A percentile compares a stretch with the other conserved stretches of the same genome.
These are phyloP conservation scores for Centropus unirufus DNA, from an alignment of 2,113 vertebrate species.

Conservation along the genomic window DNA sequence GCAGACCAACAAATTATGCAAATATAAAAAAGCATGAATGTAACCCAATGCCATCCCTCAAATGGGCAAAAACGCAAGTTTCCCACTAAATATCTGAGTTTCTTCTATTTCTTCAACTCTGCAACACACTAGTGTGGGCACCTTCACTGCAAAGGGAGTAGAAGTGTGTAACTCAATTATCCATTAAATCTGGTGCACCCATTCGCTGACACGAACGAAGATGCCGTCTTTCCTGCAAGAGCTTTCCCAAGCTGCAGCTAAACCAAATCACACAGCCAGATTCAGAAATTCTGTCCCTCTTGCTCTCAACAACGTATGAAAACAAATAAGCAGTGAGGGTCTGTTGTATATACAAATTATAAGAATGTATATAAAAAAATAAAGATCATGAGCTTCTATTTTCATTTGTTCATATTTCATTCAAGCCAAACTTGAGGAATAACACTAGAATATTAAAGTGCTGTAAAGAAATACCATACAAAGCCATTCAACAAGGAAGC, in stretches of 20 bases:
- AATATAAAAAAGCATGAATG: not conserved
- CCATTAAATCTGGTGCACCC: not conserved
- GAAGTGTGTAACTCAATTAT: not conserved
- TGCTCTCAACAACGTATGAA: not conserved
- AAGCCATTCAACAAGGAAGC: constrained; percentile 12
- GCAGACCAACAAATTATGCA: not conserved
- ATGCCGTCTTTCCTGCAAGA: not conserved
- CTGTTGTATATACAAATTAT: not conserved
- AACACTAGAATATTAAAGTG: not conserved
- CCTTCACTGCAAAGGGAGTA: not conserved
- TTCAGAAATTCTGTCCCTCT: not conserved
- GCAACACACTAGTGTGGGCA: not conserved
- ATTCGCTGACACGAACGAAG: not conserved
- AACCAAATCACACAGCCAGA: not conserved
- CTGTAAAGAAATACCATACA: not conserved
- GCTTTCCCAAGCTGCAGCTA: not conserved
- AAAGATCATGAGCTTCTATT: not conserved
- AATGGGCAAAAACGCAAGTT: not conserved
- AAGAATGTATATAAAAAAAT: not conserved
- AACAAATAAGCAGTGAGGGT: not conserved
- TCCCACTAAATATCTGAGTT: not conserved
- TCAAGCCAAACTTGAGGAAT: not conserved
- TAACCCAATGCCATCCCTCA: not conserved
- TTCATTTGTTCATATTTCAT: not conserved
- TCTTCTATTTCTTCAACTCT: not conserved